A percentile compares a stretch with the other conserved stretches of the same genome.
phyloP scores from a whole-genome alignment of 2,797 vertebrate genomes.

The Neomorphus geoffroyi region DNA sequence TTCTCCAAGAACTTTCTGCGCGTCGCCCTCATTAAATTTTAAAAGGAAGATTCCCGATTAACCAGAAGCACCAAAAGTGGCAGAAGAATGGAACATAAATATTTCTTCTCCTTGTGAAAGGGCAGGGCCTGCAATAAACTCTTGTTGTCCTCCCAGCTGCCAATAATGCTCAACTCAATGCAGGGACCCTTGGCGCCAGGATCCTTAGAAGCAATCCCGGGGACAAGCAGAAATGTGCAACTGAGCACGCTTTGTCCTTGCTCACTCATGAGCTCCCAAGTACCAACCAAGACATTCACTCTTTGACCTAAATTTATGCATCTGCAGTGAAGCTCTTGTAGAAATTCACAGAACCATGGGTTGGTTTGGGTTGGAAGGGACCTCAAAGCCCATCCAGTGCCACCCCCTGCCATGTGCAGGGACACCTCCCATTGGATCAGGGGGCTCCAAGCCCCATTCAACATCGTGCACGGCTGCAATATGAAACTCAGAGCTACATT shows the following conservation, averaged over 20 bases:
- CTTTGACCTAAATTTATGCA: not conserved
- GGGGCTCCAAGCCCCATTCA: too few relatives aligned
- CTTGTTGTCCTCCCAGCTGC: not conserved
- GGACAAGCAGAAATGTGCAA: not conserved
- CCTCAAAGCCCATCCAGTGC: too few relatives aligned
- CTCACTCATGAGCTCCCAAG: not conserved
- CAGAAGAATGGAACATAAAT: not conserved
- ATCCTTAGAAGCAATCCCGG: not conserved
- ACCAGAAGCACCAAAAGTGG: not conserved
- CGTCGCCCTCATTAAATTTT: fast-evolving
- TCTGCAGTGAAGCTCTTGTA: not conserved
- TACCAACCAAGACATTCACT: not conserved
- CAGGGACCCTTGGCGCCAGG: too few relatives aligned
- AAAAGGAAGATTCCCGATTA: not conserved
- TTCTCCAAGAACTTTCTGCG: not conserved
- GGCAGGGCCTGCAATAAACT: not conserved
- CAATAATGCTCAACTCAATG: not conserved
- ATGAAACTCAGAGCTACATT: not conserved
- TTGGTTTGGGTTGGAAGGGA: too few relatives aligned
- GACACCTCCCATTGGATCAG: too few relatives aligned
- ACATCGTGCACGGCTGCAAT: not conserved
- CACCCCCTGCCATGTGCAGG: too few relatives aligned
- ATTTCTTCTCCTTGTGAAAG: not conserved
- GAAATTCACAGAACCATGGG: not conserved
- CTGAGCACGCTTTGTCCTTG: not conserved